A percentile compares a stretch with the other conserved stretches of the same genome.
Conservation (phyloP, 2,797 vertebrate genomes). For the Bothrops alternatus region DNA sequence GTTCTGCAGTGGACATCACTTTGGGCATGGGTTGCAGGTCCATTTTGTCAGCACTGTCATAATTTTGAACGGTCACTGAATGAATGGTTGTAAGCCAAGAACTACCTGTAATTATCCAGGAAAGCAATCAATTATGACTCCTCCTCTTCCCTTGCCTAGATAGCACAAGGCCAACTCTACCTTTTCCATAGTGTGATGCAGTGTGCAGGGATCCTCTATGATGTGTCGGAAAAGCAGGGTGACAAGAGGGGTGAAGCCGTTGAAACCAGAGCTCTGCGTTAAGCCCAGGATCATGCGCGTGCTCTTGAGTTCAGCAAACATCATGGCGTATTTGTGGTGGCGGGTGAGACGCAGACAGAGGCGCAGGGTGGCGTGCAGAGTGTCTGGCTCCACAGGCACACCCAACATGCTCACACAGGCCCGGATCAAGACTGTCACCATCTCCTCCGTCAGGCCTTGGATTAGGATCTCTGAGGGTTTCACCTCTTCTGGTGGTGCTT, state of each 20-base stretch:
- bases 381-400: constrained; percentile 94
- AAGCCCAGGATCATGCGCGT: constrained; percentile 93
- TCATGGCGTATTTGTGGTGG: constrained; percentile 92
- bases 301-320: constrained; percentile 94
- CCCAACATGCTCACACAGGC: constrained; percentile 96
- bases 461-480: constrained; percentile 78
- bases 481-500: constrained; percentile 44
- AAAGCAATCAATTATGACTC: not conserved
- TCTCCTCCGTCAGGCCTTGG: constrained; percentile 87
- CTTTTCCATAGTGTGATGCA: constrained; percentile 98
- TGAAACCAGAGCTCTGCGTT: constrained; percentile 92
- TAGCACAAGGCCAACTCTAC: constrained; percentile 56
- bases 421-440: constrained; percentile 89
- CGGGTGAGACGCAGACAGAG: constrained; percentile 92
- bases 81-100: not conserved
- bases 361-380: constrained; percentile 90
- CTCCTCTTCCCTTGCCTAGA: not conserved
- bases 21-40: not conserved
- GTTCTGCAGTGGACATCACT: not conserved
- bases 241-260: constrained; percentile 91
- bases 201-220: constrained; percentile 92
- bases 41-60: not conserved
- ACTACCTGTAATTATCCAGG: not conserved
- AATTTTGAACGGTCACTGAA: not conserved
- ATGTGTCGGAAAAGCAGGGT: constrained; percentile 94